These are phyloP conservation scores for Atherix ibis DNA, from an alignment of 2,888 invertebrate genomes.

Conservation along the genomic window DNA sequence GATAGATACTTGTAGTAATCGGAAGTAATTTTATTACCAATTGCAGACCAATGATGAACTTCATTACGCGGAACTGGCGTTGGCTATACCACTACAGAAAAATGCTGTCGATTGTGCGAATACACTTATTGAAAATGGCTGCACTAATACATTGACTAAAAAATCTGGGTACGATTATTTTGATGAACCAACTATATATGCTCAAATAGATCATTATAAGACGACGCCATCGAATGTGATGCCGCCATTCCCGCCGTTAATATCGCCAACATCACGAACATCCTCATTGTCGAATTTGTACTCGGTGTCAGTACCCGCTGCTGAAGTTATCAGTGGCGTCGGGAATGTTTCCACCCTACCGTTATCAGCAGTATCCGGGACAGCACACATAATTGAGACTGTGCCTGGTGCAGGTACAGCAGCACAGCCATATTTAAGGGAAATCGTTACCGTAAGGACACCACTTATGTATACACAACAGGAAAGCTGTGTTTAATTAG, in stretches of 20 bases:
- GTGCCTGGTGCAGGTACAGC: conserved; percentile 10
- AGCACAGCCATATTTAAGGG: conserved; percentile 34
- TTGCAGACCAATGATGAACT: conserved; percentile 21
- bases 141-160: conserved; percentile 9
- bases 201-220: conserved; percentile 55
- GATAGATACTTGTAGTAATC: no score
- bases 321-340: neutral
- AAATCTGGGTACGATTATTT: conserved; percentile 28
- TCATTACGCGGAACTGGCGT: conserved; percentile 28
- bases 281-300: conserved; percentile 18
- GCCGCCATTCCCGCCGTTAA: conserved; percentile 32
- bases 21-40: no score
- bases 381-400: conserved; percentile 2
- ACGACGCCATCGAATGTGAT: conserved; percentile 21
- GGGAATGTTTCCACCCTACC: conserved; percentile 2
- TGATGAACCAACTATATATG: conserved; percentile 55
- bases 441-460: conserved; percentile 51
- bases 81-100: conserved; percentile 19
- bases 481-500: conserved; percentile 49
- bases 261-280: conserved; percentile 28
- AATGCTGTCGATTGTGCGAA: conserved; percentile 15
- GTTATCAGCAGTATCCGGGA: conserved; percentile 2
- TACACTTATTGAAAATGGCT: conserved; percentile 10
- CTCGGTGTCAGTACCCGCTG: conserved; percentile 3
- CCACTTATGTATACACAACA: conserved; percentile 50